These are phyloP conservation scores for Crambe crambe DNA, from an alignment of 37 sponge, comb jelly and placozoan species.

Conservation along the genomic window DNA sequence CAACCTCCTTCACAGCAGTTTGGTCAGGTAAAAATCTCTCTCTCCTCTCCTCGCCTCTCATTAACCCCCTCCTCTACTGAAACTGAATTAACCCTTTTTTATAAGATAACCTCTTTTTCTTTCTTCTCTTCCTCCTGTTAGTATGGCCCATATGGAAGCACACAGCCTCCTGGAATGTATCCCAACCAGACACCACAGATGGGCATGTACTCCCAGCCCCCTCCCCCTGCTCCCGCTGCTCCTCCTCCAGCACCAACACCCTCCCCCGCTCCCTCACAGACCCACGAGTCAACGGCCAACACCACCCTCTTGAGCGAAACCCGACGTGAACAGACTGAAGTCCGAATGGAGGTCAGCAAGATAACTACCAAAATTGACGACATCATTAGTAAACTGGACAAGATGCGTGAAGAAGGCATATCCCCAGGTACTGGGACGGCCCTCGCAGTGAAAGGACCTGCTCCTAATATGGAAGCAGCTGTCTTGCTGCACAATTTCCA, in stretches of 20 bases:
- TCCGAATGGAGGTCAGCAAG: constrained; percentile 77
- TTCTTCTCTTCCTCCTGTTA: neutral
- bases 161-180: neutral
- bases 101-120: neutral
- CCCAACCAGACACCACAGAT: neutral
- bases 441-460: constrained; percentile 14
- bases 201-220: constrained; percentile 37
- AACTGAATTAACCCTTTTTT: neutral
- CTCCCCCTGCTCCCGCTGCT: constrained; percentile 26
- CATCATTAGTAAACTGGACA: constrained; percentile 73
- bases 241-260: constrained; percentile 49
- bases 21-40: neutral
- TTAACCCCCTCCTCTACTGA: too few species aligned
- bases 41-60: too few species aligned
- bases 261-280: constrained; percentile 36
- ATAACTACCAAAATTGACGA: constrained; percentile 79
- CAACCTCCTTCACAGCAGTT: constrained; percentile 65
- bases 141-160: neutral
- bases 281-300: constrained; percentile 24
- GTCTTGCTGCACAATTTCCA: constrained; percentile 93
- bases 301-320: constrained; percentile 75
- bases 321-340: constrained; percentile 81
- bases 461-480: constrained; percentile 88
- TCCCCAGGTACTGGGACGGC: constrained; percentile 10
- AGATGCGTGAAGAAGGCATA: constrained; percentile 49